Base-by-base conservation (phyloP, 2,888 invertebrate genomes). In the Leistus spinibarbis region DNA sequence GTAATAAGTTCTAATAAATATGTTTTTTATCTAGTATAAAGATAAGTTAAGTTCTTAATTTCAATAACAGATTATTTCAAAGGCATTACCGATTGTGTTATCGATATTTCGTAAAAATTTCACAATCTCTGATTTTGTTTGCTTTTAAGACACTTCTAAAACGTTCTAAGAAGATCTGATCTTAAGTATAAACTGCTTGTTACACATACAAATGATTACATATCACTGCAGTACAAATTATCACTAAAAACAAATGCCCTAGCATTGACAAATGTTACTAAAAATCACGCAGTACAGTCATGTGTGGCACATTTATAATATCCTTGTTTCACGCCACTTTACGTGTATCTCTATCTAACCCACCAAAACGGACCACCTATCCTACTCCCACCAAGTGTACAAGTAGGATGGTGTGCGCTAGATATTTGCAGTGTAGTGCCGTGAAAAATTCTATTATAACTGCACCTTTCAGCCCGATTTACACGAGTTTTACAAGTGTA, bases 201-300 rank as follows among this genome's bases (percentile, higher is more conserved):
- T 40, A 40, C 7, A 40, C 5, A 40, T 10, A 40, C 10, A 5
- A 13, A 40, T 40, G 0, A 40, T 40, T 40, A 40, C 40, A 40
- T 40, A 40, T 40, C 40, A 40, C 7, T 40, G 40, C 40, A 40
- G 40, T 40, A 40, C 13, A 40, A 40, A 40, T 40, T 40, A 40
- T 7, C 40, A 40, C 40, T 40, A 40, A 40, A 40, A 65, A 71
- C 71, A 71, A 71, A 64, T 71, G 65, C 65, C 71, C 71, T 71
- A 71, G 64, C 64, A 54, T 27, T 65, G 65, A 56, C 1, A 56
- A 22, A 54, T 56, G 65, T 65, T 54, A 64, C 54, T 65, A 65
- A 40, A 40, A 63, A 65, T 65, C 64, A 65, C 64, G 65, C 24
- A n/a, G 54, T 64, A 65, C 71, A 71, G 71, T 71, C 71, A 71